Conservation (phyloP, 1,140 invertebrate genomes). For the Drosophila pallidifrons region DNA sequence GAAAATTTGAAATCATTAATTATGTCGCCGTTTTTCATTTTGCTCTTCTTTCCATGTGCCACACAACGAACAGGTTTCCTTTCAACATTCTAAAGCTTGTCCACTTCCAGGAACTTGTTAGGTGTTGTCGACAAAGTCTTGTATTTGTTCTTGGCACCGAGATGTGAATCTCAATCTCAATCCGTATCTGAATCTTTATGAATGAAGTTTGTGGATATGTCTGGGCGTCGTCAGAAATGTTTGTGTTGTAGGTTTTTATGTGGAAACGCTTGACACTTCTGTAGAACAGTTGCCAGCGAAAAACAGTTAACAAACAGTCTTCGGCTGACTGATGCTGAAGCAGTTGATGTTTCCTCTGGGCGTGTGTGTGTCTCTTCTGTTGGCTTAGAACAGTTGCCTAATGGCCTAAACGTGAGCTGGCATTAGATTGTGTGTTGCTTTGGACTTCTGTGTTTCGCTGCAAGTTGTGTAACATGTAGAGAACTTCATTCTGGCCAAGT, state of each 20-base stretch:
- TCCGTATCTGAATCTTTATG: conserved; percentile 40
- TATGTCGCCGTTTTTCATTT: conserved; percentile 39
- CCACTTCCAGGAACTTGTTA: conserved; percentile 74
- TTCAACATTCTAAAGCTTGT: conserved; percentile 53
- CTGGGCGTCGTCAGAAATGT: conserved; percentile 12
- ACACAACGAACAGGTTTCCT: conserved; percentile 55
- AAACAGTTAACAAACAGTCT: neutral
- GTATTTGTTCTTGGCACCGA: conserved; percentile 40
- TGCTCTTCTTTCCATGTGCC: conserved; percentile 4
- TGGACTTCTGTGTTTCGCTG: conserved; percentile 2
- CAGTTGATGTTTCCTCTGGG: conserved; percentile 22
- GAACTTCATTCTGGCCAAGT: conserved; percentile 9
- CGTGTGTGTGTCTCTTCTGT: conserved; percentile 7
- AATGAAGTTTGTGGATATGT: conserved; percentile 54
- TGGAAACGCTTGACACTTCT: conserved; percentile 46
- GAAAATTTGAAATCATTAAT: conserved; percentile 78
- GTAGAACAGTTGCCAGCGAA: conserved; percentile 38
- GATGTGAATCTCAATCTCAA: conserved; percentile 61
- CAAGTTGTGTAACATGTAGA: conserved; percentile 11
- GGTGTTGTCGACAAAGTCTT: conserved; percentile 37
- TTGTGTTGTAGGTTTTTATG: conserved; percentile 31
- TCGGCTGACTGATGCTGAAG: conserved; percentile 18
- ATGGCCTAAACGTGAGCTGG: conserved; percentile 66
- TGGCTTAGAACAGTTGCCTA: conserved; percentile 41
- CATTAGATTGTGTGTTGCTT: conserved; percentile 15